Evolutionary conservation across 2,888 invertebrate species (phyloP), one percentile per base, ranked within the genome.

Genomic region (Sesamia inferens): DNA sequence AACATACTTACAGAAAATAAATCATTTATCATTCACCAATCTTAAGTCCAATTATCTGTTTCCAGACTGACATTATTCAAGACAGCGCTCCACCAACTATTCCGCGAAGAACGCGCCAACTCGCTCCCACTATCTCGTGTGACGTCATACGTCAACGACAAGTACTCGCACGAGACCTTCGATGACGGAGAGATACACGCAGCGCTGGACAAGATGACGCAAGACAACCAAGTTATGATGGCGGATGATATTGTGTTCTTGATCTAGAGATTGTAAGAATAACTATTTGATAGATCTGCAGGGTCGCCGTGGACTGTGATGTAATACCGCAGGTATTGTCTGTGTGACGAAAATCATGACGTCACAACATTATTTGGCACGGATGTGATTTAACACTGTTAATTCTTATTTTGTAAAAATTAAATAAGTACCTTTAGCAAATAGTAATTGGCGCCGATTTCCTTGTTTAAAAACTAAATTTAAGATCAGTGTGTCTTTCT

Each of bases 171-270:
- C 74, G 96, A 97, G 68, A 93, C 96, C 0, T 98, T 98, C 91
- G 95, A 96, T 0, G 90, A 96, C 3, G 97, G 93, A 0, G 99
- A 99, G 96, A 96, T 99, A 10, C 94, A 96, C 61, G 97, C 98
- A 0, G 99, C 99, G 4, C 95, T 99, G 16, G 96, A 97, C 16
- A 96, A 96, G 78, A 99, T 99, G 99, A 98, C 98, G 6, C 97
- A 98, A 55, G 98, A 98, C 83, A 99, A 99, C 95, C 98, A 99
- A 92, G 97, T 99, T 76, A 99, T 99, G 99, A 96, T 98, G 87
- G 97, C 98, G 0, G 98, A 99, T 90, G 98, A 97, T 82, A 97
- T 98, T 82, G 97, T 99, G 48, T 98, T 98, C 94, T 96, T 98
- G 67, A 98, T 99, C 91, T 98, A 97, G 14, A 11, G 0, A 14